Conservation (phyloP, 1,140 invertebrate genomes). For the Adoxophyes honmai region DNA sequence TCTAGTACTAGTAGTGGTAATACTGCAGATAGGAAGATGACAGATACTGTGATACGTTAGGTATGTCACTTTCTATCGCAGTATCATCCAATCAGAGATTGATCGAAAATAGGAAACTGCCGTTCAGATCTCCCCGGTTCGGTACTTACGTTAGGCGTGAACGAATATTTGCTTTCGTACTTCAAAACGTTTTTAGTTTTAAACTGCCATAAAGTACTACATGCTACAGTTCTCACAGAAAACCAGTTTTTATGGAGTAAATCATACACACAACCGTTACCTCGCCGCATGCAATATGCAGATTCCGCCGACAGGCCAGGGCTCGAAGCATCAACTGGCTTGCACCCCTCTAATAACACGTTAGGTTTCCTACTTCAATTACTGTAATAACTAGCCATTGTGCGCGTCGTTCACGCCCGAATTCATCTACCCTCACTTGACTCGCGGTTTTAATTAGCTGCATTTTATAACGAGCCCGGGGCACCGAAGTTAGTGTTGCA, state of each 20-base stretch:
- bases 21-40: no score
- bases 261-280: background rate
- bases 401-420: constrained; percentile 33
- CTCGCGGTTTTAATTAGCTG: constrained; percentile 10
- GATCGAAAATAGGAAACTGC: no score
- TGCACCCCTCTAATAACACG: constrained; percentile 21
- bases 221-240: background rate
- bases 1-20: no score
- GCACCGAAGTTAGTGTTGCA: no score
- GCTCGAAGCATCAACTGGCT: background rate
- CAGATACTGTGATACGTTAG: no score
- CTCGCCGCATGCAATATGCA: constrained; percentile 5
- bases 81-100: no score
- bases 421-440: constrained; percentile 39
- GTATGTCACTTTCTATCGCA: no score
- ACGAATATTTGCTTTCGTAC: no score
- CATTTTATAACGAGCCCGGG: constrained; percentile 1
- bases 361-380: constrained; percentile 46
- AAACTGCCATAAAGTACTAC: no score
- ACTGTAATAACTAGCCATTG: constrained; percentile 47
- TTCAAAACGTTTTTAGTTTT: no score
- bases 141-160: no score
- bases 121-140: no score
- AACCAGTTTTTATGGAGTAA: background rate
- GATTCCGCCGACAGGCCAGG: background rate